Base-by-base conservation (phyloP, 2,113 vertebrate species). In the Myiagra hebetior region DNA sequence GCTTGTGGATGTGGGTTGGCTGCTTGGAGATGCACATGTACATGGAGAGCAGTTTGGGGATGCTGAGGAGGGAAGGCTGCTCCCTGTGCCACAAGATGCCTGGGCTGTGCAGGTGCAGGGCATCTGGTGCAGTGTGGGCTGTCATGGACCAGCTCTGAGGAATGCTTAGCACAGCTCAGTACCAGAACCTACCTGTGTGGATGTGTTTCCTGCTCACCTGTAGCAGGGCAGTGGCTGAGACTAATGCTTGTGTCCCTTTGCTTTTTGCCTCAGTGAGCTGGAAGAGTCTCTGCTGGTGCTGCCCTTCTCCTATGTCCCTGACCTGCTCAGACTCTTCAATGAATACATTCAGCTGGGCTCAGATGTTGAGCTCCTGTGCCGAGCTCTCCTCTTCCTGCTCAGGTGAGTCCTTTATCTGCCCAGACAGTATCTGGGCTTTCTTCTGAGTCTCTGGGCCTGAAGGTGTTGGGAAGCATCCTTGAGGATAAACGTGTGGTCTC, bases 331-430 rank as follows among this genome's bases (percentile, higher is more conserved):
- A 31, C 99, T 99, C 47, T 99, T 99, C 95, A 98, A 97, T 73
- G 92, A 98, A 53, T 99, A 98, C 93, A 98, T 99, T 91, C 96
- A 99, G 37, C 96, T 96, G 87, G 98, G 98, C 35, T 98, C 97
- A 63, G 98, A 99, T 41, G 96, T 99, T 60, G 99, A 99, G 84
- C 98, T 99, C 13, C 97, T 99, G 80, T 99, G 99, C 74, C 98
- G 99, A 60, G 99, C 99, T 97, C 99, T 99, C 18, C 98, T 99
- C 93, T 99, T 99, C 95, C 97, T 99, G 57, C 99, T 99, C 95
- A 99, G 98, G 99, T 99, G 96, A 97, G 91, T 83, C 70, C 56
- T 67, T 19, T 3, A 7, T 31, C 31, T 72, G 21, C 63, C 30
- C 56, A 50, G 55, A 31, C 21, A 12, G 22, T 23, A 24, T 47